A percentile compares a stretch with the other conserved stretches of the same genome.
Evolutionary conservation across 2,888 invertebrate genomes (phyloP).

Genomic region (Chironomus tentans): DNA sequence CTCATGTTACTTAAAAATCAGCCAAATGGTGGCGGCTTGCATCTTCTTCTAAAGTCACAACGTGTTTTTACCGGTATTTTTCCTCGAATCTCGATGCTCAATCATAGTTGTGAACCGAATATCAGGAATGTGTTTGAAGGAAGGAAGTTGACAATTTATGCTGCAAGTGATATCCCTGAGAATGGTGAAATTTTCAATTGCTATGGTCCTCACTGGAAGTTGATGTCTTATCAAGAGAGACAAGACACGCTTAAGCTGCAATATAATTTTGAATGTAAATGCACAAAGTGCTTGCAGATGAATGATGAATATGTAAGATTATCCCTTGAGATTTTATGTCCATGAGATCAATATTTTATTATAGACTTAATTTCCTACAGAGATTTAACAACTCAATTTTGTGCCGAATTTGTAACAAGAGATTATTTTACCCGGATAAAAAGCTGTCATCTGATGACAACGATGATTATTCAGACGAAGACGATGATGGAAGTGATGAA

Average conservation of each 20-base stretch:
- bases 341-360: background rate
- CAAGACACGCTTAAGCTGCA: constrained; percentile 35
- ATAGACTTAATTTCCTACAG: background rate
- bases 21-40: constrained; percentile 33
- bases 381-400: constrained; percentile 14
- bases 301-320: constrained; percentile 16
- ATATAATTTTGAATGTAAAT: constrained; percentile 21
- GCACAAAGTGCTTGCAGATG: constrained; percentile 5
- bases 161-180: constrained; percentile 50
- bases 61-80: constrained; percentile 71
- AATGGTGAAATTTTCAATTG: constrained; percentile 75
- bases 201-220: constrained; percentile 69
- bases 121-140: constrained; percentile 68
- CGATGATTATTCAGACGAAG: background rate
- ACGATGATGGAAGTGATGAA: constrained; percentile 1
- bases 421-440: constrained; percentile 18
- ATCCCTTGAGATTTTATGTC: background rate
- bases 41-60: constrained; percentile 35
- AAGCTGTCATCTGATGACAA: background rate
- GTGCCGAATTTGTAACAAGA: constrained; percentile 6
- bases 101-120: constrained; percentile 83
- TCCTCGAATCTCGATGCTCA: constrained; percentile 81
- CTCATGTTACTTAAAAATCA: constrained; percentile 12
- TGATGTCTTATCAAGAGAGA: constrained; percentile 52
- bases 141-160: constrained; percentile 59